A percentile compares a stretch with the other conserved stretches of the same genome.
Evolutionary conservation across 2,888 invertebrate species (phyloP).

Genomic region (Terebella lapidaria): DNA sequence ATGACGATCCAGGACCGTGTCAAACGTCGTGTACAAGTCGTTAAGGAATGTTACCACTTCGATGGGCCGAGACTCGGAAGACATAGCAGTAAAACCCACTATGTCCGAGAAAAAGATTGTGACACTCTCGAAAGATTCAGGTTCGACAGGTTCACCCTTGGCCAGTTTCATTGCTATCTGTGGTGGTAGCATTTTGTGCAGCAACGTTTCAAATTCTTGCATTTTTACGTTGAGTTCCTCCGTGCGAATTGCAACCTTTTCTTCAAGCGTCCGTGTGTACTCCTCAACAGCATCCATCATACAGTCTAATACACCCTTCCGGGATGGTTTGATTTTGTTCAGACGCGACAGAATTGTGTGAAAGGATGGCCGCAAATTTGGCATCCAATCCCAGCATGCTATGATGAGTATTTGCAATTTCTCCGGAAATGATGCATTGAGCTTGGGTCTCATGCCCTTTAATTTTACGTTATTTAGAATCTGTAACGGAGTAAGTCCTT

Average conservation of each 20-base stretch:
- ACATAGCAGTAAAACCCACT: conserved; percentile 15
- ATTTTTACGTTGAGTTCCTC: conserved; percentile 29
- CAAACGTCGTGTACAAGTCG: conserved; percentile 17
- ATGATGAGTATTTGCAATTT: conserved; percentile 32
- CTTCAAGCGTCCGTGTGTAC: conserved; percentile 39
- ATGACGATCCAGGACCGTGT: conserved; percentile 14
- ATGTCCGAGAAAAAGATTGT: conserved; percentile 17
- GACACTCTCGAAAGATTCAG: conserved; percentile 5
- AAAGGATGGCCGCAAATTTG: conserved; percentile 33
- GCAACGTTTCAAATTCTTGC: conserved; percentile 27
- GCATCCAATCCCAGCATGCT: conserved; percentile 33
- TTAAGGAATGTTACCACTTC: conserved; percentile 18
- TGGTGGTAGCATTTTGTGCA: conserved; percentile 30
- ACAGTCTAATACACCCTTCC: conserved; percentile 42
- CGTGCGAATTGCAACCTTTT: conserved; percentile 31
- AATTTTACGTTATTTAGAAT: conserved; percentile 30
- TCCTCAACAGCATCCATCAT: conserved; percentile 48
- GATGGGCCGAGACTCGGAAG: conserved; percentile 13
- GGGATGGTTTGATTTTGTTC: conserved; percentile 28
- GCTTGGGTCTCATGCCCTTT: conserved; percentile 31
- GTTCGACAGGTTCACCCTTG: background rate
- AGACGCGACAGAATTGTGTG: conserved; percentile 30
- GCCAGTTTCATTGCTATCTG: conserved; percentile 20
- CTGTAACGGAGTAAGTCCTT: conserved; percentile 26
- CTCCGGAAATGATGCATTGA: conserved; percentile 24